Evolutionary conservation across 2,888 invertebrate species (phyloP).

Genomic region (Rhabditophanes sp.): DNA sequence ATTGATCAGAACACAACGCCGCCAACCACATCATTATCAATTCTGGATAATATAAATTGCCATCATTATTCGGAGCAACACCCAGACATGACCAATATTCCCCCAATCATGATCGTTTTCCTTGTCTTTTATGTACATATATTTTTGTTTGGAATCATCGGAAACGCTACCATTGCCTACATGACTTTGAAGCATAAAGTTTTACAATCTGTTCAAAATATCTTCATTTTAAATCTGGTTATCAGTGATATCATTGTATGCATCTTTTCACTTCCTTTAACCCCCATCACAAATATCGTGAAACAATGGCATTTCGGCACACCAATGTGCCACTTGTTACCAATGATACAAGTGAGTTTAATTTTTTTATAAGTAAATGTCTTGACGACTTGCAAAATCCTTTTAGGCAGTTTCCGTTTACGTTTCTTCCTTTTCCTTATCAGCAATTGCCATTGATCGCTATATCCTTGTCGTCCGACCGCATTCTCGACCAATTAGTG

Average conservation of each 20-base stretch:
- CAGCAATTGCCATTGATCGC: slow-evolving; percentile 90
- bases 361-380: neutral
- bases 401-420: slow-evolving; percentile 93
- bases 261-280: slow-evolving; percentile 81
- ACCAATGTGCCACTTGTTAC: slow-evolving; percentile 72
- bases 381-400: slow-evolving; percentile 44
- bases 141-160: slow-evolving; percentile 30
- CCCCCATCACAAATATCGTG: slow-evolving; percentile 78
- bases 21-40: too few relatives aligned
- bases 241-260: slow-evolving; percentile 82
- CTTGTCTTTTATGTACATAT: slow-evolving; percentile 28
- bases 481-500: slow-evolving; percentile 22
- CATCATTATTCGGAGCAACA: slow-evolving; percentile 22
- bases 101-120: slow-evolving; percentile 23
- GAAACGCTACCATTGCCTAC: slow-evolving; percentile 26
- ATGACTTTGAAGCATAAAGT: slow-evolving; percentile 20
- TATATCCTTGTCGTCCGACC: slow-evolving; percentile 57
- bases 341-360: slow-evolving; percentile 74
- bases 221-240: slow-evolving; percentile 86
- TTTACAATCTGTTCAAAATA: slow-evolving; percentile 51
- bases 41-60: slow-evolving; percentile 15
- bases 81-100: slow-evolving; percentile 34
- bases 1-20: too few relatives aligned
- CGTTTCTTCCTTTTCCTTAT: slow-evolving; percentile 84
- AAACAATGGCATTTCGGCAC: slow-evolving; percentile 80